Evolutionary conservation across 2,113 vertebrate species (phyloP), one percentile per base, ranked within the genome.

Genomic region (Gavialis gangeticus): DNA sequence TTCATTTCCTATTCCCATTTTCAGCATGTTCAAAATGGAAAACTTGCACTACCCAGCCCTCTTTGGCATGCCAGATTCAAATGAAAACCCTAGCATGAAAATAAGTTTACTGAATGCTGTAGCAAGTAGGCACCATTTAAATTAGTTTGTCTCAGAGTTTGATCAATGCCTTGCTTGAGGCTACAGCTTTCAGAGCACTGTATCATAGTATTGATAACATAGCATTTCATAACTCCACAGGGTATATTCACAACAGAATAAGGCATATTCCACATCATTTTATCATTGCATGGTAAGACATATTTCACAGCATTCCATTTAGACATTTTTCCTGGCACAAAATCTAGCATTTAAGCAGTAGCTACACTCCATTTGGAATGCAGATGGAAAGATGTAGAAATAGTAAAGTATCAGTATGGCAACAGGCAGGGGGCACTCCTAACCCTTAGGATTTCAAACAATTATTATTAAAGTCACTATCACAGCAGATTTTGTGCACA

Each of bases 91-190:
- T 46, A 46, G 46, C 56, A 27, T 75, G 30, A 84, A 66, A 94
- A 10, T n/a, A 11, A 92, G 73, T 62, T 28, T 22, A 92, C 1
- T n/a, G 54, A 87, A 79, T 94, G 84, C 54, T 80, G 71, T 54
- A 89, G 75, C 0, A 1, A 87, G 58, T 14, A 76, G 15, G 56
- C 0, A 1, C 28, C 46, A 90, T 84, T 75, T 76, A 13, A 55
- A 4, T 24, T 56, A 79, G 15, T 13, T 46, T 46, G 46, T 46
- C 46, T 46, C 46, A 46, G 46, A 46, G 46, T 46, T 58, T 15
- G 13, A 75, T 37, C 3, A 85, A 75, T 15, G 92, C 12, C 9
- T 63, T 81, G 56, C 57, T 82, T 67, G 28, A 77, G 60, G 63
- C 37, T 0, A 0, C 8, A 91, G 79, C 22, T 77, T 75, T 85